These are phyloP conservation scores for Psophia crepitans DNA, from an alignment of 2,113 vertebrate genomes.

Conservation along the genomic window DNA sequence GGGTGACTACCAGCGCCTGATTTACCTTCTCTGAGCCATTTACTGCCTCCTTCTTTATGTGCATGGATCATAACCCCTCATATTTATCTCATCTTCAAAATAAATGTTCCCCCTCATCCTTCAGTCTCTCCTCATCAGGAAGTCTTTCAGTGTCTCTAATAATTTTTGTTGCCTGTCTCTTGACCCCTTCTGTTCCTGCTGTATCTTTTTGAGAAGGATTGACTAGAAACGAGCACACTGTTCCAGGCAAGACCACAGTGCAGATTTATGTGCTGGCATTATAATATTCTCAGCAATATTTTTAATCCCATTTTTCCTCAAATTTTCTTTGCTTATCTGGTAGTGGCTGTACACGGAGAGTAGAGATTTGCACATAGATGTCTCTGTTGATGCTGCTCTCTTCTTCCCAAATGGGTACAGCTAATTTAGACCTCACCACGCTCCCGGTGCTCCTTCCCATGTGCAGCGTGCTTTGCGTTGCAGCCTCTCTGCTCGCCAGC, in stretches of 20 bases:
- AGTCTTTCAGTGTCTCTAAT: not conserved
- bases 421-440: not conserved
- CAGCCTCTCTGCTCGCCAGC: not conserved
- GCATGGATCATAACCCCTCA: constrained; percentile 1
- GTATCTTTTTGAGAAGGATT: constrained; percentile 18
- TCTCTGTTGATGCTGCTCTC: not conserved
- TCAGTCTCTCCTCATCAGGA: constrained; percentile 22
- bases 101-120: constrained; percentile 31
- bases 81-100: constrained; percentile 46
- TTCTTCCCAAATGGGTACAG: not conserved
- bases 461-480: not conserved
- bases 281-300: constrained; percentile 1
- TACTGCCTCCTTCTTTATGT: not conserved
- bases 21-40: not conserved
- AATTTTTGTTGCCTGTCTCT: constrained; percentile 39
- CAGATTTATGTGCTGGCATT: constrained; percentile 33
- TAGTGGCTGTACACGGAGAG: rapidly evolving
- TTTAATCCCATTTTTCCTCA: constrained; percentile 25
- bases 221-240: not conserved
- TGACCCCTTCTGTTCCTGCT: not conserved
- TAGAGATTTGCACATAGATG: not conserved
- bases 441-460: not conserved
- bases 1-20: not conserved
- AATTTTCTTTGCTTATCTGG: not conserved
- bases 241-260: not conserved